These are phyloP conservation scores for Drosophila auraria DNA, from an alignment of 1,140 invertebrate species.

Conservation along the genomic window DNA sequence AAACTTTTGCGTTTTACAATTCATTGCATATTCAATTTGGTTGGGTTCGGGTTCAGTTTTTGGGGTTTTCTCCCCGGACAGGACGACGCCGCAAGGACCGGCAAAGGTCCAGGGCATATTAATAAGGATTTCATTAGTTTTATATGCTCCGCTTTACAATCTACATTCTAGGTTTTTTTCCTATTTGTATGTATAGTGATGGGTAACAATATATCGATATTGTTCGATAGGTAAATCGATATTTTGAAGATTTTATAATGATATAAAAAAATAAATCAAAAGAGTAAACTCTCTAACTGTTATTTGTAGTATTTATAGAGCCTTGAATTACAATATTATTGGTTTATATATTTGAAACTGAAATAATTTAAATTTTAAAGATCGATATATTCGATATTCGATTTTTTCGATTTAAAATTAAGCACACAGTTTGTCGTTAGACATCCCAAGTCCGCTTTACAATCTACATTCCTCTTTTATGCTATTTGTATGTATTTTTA, in stretches of 20 bases:
- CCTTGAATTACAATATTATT: no score
- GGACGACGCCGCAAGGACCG: constrained; percentile 59
- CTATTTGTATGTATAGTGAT: constrained; percentile 12
- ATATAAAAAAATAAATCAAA: no score
- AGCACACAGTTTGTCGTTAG: background rate
- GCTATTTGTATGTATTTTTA: constrained; percentile 1
- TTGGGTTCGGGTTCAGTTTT: constrained; percentile 31
- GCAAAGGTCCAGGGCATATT: constrained; percentile 83
- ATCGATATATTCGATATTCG: background rate
- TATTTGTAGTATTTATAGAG: no score
- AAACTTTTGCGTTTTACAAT: constrained; percentile 83
- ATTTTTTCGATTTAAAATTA: no score
- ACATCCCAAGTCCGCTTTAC: constrained; percentile 11
- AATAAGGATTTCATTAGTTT: constrained; percentile 85
- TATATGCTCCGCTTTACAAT: constrained; percentile 57
- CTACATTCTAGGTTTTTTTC: constrained; percentile 27
- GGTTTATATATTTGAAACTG: no score
- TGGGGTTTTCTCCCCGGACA: constrained; percentile 17
- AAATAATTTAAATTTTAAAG: no score
- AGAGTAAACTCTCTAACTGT: no score
- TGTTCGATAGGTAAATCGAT: background rate
- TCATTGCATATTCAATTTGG: constrained; percentile 84
- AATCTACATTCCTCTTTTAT: no score
- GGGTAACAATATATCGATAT: background rate
- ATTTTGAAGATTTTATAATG: no score